Evolutionary conservation across 2,888 invertebrate genomes (phyloP).

Genomic region (Philereme transversata): DNA sequence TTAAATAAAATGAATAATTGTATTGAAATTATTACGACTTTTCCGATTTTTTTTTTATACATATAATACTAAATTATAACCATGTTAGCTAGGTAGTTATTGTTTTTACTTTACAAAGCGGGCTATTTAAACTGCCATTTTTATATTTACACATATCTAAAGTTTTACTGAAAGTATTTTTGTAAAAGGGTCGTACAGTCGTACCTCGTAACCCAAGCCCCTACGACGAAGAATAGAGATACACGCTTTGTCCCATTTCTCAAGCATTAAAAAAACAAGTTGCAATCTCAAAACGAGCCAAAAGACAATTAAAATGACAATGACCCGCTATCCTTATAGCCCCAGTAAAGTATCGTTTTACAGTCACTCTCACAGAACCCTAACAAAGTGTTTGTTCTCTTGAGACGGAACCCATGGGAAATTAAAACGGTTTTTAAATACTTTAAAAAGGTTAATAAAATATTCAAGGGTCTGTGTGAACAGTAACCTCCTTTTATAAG

Average conservation of each 20-base stretch:
- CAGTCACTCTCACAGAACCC: slow-evolving; percentile 40
- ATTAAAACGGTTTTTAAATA: slow-evolving; percentile 25
- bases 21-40: too few relatives aligned
- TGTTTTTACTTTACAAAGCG: too few relatives aligned
- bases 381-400: slow-evolving; percentile 37
- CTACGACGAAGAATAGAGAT: too few relatives aligned
- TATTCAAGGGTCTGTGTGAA: neutral
- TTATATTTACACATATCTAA: too few relatives aligned
- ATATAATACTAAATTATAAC: too few relatives aligned
- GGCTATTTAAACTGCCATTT: too few relatives aligned
- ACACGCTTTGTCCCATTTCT: neutral
- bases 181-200: too few relatives aligned
- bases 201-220: too few relatives aligned
- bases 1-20: too few relatives aligned
- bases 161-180: too few relatives aligned
- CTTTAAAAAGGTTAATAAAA: neutral
- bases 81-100: too few relatives aligned
- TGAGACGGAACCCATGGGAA: slow-evolving; percentile 27
- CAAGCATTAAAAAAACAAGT: neutral
- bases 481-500: neutral
- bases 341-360: slow-evolving; percentile 28
- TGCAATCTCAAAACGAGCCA: neutral
- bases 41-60: too few relatives aligned
- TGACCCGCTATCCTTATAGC: slow-evolving; percentile 22
- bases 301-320: slow-evolving; percentile 6